These are phyloP conservation scores for Peromyscus nudipes DNA, from an alignment of 2,797 vertebrate genomes.

Conservation along the genomic window DNA sequence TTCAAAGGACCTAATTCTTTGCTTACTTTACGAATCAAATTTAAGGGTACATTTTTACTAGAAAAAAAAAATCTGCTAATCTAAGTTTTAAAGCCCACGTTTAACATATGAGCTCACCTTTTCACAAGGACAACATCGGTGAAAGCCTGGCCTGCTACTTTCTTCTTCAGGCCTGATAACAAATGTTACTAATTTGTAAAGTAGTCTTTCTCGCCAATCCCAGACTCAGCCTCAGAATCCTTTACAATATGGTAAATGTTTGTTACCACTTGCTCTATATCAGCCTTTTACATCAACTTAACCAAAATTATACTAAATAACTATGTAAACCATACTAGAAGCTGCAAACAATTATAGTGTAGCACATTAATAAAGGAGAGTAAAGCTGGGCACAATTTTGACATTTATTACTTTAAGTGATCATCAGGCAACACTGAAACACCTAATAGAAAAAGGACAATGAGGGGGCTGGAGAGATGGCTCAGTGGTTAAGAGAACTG, in stretches of 20 bases:
- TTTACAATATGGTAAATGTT: neutral
- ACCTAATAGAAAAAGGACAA: constrained; percentile 24
- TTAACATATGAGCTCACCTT: neutral
- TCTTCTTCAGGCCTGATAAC: neutral
- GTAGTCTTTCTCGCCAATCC: neutral
- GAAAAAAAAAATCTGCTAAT: neutral
- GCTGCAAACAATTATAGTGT: neutral
- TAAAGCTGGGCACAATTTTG: constrained; percentile 13
- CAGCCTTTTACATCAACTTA: neutral
- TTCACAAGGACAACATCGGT: neutral
- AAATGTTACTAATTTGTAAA: constrained; percentile 51
- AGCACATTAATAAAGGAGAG: constrained; percentile 35
- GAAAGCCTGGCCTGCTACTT: constrained; percentile 13
- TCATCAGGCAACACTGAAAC: neutral
- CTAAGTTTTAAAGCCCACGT: constrained; percentile 44
- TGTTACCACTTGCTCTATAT: neutral
- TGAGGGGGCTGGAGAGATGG: neutral
- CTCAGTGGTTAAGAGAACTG: neutral
- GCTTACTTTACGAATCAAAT: neutral
- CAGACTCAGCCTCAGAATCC: neutral
- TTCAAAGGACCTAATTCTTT: constrained; percentile 3
- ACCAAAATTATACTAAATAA: neutral
- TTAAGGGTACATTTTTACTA: constrained; percentile 40
- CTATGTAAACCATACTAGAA: neutral
- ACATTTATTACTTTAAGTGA: constrained; percentile 43